Evolutionary conservation across 2,888 invertebrate genomes (phyloP), one percentile per base, ranked within the genome.

Genomic region (Conomelus anceps): DNA sequence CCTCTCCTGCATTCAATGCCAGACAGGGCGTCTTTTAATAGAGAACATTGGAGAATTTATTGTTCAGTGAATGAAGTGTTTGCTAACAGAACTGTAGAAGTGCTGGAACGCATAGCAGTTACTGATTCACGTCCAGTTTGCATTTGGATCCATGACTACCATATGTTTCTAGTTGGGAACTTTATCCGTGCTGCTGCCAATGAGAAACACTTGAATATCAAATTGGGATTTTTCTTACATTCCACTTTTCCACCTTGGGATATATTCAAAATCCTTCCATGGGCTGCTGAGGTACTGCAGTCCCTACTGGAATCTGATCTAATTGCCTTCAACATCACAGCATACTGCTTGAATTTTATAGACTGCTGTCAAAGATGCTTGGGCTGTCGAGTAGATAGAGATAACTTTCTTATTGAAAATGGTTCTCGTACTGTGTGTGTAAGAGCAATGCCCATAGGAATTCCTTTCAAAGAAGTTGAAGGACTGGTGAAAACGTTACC

Each of bases 231-330:
- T 94, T 98, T 98, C 94, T 94, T 98, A 90, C 98, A 98, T 93
- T 98, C 98, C 92, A 98, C 98, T 0, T 98, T 98, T 93, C 98
- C 98, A 20, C 96, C 98, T 20, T 98, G 98, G 97, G 98, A 98
- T 92, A 98, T 98, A 91, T 98, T 97, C 93, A 95, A 98, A 90
- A 94, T 98, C 88, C 96, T 98, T 92, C 98, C 98, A 0, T 98
- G 98, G 97, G 96, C 97, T n/a, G 98, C 98, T 93, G 98, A 98
- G 94, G 96, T 98, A 89, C 94, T 98, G 26, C 97, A 98, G 93
- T 86, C 89, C 89, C 91, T 92, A 92, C 20, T 93, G 95, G 96
- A 97, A 91, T 98, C 98, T 93, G 98, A 98, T 92, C 96, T 98
- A 96, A 98, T 98, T 86, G 98, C 98, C 84, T 98, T 98, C 93